Evolutionary conservation across 2,888 invertebrate species (phyloP), one percentile per base, ranked within the genome.

Genomic region (Cerastoderma edule): DNA sequence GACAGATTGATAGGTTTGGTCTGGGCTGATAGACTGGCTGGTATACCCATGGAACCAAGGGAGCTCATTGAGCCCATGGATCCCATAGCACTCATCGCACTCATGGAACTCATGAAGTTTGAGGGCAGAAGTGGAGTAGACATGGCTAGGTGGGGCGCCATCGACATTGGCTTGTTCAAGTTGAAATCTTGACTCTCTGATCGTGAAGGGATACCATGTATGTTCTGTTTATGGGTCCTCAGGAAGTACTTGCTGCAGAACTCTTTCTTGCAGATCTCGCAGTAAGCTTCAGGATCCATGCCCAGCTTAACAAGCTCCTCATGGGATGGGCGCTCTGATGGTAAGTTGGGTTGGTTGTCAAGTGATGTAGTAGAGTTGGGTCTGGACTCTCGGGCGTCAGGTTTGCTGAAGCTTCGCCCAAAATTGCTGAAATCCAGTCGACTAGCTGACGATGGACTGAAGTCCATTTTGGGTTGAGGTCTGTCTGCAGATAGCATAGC

Each of bases 161-260:
- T 78, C n/a, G 77, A 75, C 53, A 67, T 22, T 0, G 67, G 53
- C 28, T 57, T 76, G 72, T 50, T n/a, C 22, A 63, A 56, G 53
- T 67, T 71, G 39, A 66, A 53, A 16, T 75, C 74, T 30, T 56
- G 67, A 35, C 68, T 63, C 56, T 78, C 78, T 54, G 75, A 78
- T 71, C 73, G 73, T 73, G 78, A 73, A 53, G 96, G 96, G 76
- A 99, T 97, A 24, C 99, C 99, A 92, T 99, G 99, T 39, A 98
- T 98, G 93, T 99, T 99, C 91, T 98, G 97, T 92, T 99, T 99
- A 94, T 99, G 99, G 28, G 98, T 98, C 81, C 98, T 95, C 75
- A 99, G 94, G 92, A 99, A 99, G 92, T 99, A 98, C 92, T 99
- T 99, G 93, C 98, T 98, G 94, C 99, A 99, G 69, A 99, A 94